Percentiles rank a stretch among this genome's conserved stretches.
These are phyloP conservation scores for Pseudoatta argentina DNA, from an alignment of 1,140 invertebrate species.

Conservation along the genomic window DNA sequence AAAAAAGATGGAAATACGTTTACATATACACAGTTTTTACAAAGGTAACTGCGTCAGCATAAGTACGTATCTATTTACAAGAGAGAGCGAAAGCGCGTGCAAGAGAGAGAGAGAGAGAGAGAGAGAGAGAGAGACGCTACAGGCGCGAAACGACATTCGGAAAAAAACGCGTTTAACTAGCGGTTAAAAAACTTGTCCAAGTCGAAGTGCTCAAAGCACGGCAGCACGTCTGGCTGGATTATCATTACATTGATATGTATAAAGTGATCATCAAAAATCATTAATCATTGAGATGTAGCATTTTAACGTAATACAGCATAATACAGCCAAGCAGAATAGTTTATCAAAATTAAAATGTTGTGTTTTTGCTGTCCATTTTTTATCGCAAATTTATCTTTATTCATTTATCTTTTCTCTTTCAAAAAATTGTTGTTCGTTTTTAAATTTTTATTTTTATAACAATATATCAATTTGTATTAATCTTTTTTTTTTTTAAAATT, in stretches of 20 bases:
- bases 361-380: background rate
- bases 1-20: conserved; percentile 33
- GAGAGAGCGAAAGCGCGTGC: background rate
- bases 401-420: background rate
- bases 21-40: conserved; percentile 42
- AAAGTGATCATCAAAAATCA: background rate
- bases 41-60: conserved; percentile 3
- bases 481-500: background rate
- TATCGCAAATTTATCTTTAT: conserved; percentile 1
- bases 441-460: background rate
- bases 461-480: background rate
- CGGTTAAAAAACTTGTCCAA: conserved; percentile 17
- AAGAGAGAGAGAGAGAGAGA: background rate
- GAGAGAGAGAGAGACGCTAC: background rate
- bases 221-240: background rate
- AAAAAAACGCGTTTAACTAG: conserved; percentile 26
- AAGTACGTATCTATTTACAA: conserved; percentile 59
- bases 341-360: background rate
- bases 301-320: background rate
- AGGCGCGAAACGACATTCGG: conserved; percentile 32
- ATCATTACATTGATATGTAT: background rate
- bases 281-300: background rate
- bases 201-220: background rate
- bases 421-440: background rate
- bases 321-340: background rate